phyloP scores from a whole-genome alignment of 2,113 vertebrate genomes.

The Hemichromis elongatus region DNA sequence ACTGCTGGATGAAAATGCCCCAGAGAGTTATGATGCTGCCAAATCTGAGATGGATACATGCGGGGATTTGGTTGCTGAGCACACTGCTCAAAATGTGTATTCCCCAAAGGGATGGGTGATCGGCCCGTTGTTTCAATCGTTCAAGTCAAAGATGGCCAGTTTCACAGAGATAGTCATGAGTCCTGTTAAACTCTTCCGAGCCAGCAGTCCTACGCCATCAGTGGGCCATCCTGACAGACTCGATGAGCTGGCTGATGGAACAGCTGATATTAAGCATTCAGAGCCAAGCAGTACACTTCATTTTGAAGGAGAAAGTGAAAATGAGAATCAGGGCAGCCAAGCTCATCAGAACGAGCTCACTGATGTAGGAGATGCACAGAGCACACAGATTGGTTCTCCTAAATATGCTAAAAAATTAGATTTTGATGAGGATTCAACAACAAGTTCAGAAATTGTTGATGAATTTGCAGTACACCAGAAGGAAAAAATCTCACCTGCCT shows the following conservation, averaged over 20 bases:
- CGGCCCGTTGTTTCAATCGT: conserved; percentile 79
- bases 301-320: not conserved
- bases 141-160: conserved; percentile 85
- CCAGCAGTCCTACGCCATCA: conserved; percentile 13
- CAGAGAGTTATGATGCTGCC: not conserved
- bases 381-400: not conserved
- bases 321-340: not conserved
- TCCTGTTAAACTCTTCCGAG: conserved; percentile 73
- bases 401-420: conserved; percentile 26
- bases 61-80: not conserved
- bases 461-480: not conserved
- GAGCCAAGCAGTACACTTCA: not conserved
- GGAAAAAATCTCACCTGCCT: not conserved
- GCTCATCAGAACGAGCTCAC: not conserved
- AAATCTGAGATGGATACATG: not conserved
- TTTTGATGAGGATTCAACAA: conserved; percentile 19
- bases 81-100: conserved; percentile 12
- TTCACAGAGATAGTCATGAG: conserved; percentile 88
- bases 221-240: not conserved
- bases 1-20: not conserved
- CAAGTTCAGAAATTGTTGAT: not conserved
- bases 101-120: conserved; percentile 75
- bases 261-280: not conserved
- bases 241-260: not conserved
- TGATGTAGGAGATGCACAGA: not conserved